phyloP scores from a whole-genome alignment of 1,140 invertebrate genomes.

The Phymorhynchus buccinoides region DNA sequence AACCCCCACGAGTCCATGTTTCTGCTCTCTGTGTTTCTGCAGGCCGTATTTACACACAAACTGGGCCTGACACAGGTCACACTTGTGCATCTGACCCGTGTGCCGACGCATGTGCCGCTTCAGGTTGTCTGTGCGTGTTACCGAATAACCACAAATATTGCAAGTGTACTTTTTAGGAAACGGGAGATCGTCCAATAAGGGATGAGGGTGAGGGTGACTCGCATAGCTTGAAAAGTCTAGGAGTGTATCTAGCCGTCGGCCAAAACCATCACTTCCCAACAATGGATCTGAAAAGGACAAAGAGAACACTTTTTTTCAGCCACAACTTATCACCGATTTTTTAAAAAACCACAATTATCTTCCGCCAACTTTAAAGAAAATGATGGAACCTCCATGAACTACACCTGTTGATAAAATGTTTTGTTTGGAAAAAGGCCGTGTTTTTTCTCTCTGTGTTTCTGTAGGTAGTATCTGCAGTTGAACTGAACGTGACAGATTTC shows the following conservation, averaged over 20 bases:
- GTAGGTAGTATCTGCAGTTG: slow-evolving; percentile 27
- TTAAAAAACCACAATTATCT: not conserved
- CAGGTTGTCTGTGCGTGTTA: slow-evolving; percentile 4
- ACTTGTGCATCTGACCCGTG: slow-evolving; percentile 24
- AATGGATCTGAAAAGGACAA: slow-evolving; percentile 22
- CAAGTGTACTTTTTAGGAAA: slow-evolving; percentile 10
- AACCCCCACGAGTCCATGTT: slow-evolving; percentile 21
- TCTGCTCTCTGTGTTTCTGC: slow-evolving; percentile 21
- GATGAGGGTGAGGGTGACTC: not conserved
- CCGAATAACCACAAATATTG: slow-evolving; percentile 13
- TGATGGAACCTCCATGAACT: not conserved
- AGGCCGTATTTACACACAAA: slow-evolving; percentile 22
- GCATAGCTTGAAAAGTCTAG: not conserved
- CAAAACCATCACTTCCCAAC: slow-evolving; percentile 9
- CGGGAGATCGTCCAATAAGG: not conserved
- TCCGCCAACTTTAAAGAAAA: not conserved
- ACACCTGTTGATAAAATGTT: not conserved
- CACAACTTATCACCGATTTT: not conserved
- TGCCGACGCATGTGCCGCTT: slow-evolving; percentile 28
- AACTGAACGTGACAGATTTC: slow-evolving; percentile 19
- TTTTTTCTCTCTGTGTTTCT: slow-evolving; percentile 25
- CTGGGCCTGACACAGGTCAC: slow-evolving; percentile 21
- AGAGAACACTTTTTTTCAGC: slow-evolving; percentile 12
- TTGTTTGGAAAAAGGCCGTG: not conserved
- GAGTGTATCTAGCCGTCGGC: slow-evolving; percentile 21